These are phyloP conservation scores for Pelochelys cantorii DNA, from an alignment of 2,797 vertebrate genomes.

Conservation along the genomic window DNA sequence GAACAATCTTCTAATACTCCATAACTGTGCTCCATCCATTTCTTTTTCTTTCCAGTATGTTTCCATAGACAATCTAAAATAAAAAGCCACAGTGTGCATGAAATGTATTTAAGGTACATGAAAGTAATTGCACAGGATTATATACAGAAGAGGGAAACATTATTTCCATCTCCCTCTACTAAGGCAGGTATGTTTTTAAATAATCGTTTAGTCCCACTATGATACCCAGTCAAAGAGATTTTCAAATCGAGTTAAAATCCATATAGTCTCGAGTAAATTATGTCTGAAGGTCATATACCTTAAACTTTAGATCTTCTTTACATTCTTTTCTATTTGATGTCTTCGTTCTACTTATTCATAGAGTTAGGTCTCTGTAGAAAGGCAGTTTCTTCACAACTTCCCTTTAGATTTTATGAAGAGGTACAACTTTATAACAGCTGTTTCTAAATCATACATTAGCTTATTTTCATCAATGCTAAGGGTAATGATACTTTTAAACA, in stretches of 20 bases:
- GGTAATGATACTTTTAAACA: background rate
- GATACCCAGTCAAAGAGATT: constrained; percentile 5
- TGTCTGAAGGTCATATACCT: background rate
- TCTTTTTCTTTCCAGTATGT: constrained; percentile 15
- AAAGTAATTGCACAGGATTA: constrained; percentile 34
- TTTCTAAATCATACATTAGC: rapidly evolving
- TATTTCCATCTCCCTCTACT: constrained; percentile 27
- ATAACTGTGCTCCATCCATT: constrained; percentile 49
- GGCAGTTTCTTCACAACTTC: background rate
- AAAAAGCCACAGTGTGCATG: constrained; percentile 48
- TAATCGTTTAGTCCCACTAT: constrained; percentile 20
- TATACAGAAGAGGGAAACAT: constrained; percentile 24
- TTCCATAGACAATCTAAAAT: constrained; percentile 45
- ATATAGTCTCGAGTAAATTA: constrained; percentile 13
- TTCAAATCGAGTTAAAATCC: constrained; percentile 34
- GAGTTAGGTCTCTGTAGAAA: constrained; percentile 2
- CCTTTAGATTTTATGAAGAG: background rate
- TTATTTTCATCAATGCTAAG: background rate
- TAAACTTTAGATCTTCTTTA: constrained; percentile 12
- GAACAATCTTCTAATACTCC: constrained; percentile 37
- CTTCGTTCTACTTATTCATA: constrained; percentile 15
- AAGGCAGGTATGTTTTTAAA: background rate
- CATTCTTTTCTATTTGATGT: background rate
- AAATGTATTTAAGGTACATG: constrained; percentile 41
- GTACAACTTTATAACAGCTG: background rate